Evolutionary conservation across 1,140 invertebrate species (phyloP), one percentile per base, ranked within the genome.

Genomic region (Ericerus pela): DNA sequence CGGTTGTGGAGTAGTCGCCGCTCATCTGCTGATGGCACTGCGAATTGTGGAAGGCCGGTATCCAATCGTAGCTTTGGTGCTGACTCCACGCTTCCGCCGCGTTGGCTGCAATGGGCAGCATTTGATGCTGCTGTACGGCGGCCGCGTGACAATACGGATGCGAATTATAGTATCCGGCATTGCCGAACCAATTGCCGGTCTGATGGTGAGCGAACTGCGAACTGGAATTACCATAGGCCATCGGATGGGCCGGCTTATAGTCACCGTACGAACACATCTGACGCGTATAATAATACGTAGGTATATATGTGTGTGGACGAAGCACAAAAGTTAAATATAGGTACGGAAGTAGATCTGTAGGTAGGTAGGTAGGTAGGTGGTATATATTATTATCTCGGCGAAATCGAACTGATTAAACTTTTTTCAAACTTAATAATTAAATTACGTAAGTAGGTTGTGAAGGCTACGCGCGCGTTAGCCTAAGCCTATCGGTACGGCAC

Each of bases 181-280:
- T 47, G 26, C 41, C 41, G 41, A 47, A 47, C 41, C 41, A 47
- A 47, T 47, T 47, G 26, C 41, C 41, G 3, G 41, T 47, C n/a
- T n/a, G n/a, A n/a, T n/a, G n/a, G 14, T 47, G 41, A 24, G 41
- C 20, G 14, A 47, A 47, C 26, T 47, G 41, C 41, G 41, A 18
- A 14, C 12, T 47, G 20, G 41, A 47, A 47, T 47, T 47, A 3
- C 22, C 20, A 3, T n/a, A n/a, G n/a, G 41, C 20, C 41, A 47
- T 24, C 2, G 41, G 8, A 10, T 18, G 41, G 8, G 41, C 16
- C 26, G 22, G n/a, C n/a, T n/a, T n/a, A n/a, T n/a, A n/a, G n/a
- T n/a, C n/a, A n/a, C n/a, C n/a, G n/a, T n/a, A n/a, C n/a, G n/a
- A n/a, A n/a, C n/a, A n/a, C n/a, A n/a, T n/a, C n/a, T n/a, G n/a